These are phyloP conservation scores for Odocoileus virginianus DNA, from an alignment of 2,113 vertebrate species.

Conservation along the genomic window DNA sequence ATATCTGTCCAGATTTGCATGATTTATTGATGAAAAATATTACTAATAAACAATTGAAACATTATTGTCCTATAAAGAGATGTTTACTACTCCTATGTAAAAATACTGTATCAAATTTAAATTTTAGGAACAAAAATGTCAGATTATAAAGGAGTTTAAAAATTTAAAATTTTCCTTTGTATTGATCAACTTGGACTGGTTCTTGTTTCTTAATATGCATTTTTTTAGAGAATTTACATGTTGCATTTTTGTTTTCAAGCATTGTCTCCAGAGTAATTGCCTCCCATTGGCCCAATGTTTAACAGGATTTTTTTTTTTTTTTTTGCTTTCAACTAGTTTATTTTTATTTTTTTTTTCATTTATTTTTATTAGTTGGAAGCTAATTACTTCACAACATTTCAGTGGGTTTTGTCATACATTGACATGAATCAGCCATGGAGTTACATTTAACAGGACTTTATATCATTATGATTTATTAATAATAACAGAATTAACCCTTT, in stretches of 20 bases:
- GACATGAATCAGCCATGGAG: too few relatives aligned
- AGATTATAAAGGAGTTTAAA: neutral
- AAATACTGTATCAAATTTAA: neutral
- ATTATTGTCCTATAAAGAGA: neutral
- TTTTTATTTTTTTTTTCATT: too few relatives aligned
- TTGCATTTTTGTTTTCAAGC: neutral
- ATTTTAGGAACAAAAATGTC: neutral
- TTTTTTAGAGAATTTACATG: neutral
- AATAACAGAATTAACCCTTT: neutral
- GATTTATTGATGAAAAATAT: neutral
- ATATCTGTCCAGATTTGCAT: neutral
- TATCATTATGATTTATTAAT: constrained; percentile 7
- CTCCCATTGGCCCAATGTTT: neutral
- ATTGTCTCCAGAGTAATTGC: neutral
- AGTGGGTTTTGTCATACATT: too few relatives aligned
- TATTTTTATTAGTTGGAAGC: too few relatives aligned
- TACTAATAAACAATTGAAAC: neutral
- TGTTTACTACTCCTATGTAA: neutral
- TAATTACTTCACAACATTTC: too few relatives aligned
- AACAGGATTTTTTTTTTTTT: neutral
- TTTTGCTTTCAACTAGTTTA: too few relatives aligned
- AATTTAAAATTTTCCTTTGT: neutral
- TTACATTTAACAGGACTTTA: neutral
- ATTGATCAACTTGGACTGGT: neutral
- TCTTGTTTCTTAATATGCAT: neutral